phyloP scores from a whole-genome alignment of 2,888 invertebrate species.

The Cephus sareptanus region DNA sequence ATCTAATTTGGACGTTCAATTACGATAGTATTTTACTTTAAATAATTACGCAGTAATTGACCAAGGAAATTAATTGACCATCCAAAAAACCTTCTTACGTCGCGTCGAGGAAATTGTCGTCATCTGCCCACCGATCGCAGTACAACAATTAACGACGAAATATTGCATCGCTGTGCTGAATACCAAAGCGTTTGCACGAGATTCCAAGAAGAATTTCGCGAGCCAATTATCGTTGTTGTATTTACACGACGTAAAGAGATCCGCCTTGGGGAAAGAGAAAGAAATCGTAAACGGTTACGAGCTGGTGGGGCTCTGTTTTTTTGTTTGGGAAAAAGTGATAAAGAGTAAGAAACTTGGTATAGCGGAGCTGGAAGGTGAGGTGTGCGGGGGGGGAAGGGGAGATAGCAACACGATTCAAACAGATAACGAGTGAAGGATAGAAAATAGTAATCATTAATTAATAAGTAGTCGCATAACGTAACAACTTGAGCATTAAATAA shows the following conservation, averaged over 20 bases:
- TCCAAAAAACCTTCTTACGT: background rate
- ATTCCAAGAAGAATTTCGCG: background rate
- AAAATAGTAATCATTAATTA: background rate
- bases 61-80: background rate
- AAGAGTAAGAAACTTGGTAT: background rate
- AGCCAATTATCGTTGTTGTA: background rate
- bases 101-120: background rate
- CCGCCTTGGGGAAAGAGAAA: background rate
- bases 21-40: background rate
- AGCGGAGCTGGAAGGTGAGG: background rate
- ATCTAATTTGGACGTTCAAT: background rate
- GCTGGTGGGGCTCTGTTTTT: background rate
- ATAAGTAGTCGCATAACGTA: background rate
- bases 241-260: background rate
- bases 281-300: background rate
- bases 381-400: no score
- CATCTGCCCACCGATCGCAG: background rate
- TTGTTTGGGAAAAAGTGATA: background rate
- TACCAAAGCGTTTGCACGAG: background rate
- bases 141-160: background rate
- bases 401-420: background rate
- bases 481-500: background rate
- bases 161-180: background rate
- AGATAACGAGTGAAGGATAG: background rate
- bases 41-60: background rate